Percentiles rank a stretch among this genome's conserved stretches.
Evolutionary conservation across 1,140 invertebrate genomes (phyloP).

Genomic region (Branchinecta lynchi): DNA sequence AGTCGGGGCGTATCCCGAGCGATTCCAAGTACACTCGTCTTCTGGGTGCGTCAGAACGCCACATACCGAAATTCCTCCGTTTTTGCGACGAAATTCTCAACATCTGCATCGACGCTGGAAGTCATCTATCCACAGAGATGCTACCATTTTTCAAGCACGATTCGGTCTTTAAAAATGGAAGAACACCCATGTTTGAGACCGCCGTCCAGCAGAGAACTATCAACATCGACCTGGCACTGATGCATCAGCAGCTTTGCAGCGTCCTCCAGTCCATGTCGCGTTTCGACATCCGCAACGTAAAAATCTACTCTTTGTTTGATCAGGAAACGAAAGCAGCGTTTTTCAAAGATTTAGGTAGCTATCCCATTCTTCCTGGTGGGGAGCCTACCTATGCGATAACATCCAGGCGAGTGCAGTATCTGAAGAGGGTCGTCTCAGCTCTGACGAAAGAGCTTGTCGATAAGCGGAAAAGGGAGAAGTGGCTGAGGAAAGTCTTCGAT

Average conservation of each 20-base stretch:
- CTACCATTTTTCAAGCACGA: constrained; percentile 19
- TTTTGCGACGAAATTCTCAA: constrained; percentile 53
- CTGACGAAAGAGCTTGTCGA: constrained; percentile 26
- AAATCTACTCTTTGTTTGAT: constrained; percentile 20
- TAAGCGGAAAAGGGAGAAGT: not conserved
- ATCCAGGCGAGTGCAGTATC: constrained; percentile 31
- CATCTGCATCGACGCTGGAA: constrained; percentile 41
- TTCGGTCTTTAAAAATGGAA: constrained; percentile 15
- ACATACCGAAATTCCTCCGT: constrained; percentile 50
- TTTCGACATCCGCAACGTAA: constrained; percentile 16
- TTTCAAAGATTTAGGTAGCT: constrained; percentile 33
- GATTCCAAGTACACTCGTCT: constrained; percentile 46
- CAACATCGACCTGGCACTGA: constrained; percentile 20
- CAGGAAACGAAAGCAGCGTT: constrained; percentile 32
- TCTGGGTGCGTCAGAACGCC: constrained; percentile 49
- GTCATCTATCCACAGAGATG: constrained; percentile 12
- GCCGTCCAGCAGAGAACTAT: constrained; percentile 18
- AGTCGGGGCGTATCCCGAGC: constrained; percentile 70
- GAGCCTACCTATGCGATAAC: constrained; percentile 30
- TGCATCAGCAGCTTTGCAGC: constrained; percentile 30
- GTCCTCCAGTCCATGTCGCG: constrained; percentile 25
- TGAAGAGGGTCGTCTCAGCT: constrained; percentile 30
- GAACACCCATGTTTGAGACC: constrained; percentile 17
- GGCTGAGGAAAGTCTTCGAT: not conserved
- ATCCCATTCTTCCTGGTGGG: constrained; percentile 30